These are phyloP conservation scores for Dryobates pubescens DNA, from an alignment of 2,797 vertebrate species.

Conservation along the genomic window DNA sequence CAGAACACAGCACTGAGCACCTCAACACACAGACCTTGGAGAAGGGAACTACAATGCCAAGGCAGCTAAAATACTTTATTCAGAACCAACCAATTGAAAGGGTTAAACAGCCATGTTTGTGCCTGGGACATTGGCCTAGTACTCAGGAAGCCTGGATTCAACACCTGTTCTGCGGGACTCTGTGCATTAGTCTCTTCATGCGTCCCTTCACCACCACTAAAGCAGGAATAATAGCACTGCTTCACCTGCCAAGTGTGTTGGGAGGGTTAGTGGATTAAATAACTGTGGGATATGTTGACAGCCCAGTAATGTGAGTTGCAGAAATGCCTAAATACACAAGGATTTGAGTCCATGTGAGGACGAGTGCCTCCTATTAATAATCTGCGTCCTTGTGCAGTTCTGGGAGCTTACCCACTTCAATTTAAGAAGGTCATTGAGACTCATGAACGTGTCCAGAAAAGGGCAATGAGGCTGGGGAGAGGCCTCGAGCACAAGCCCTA, in stretches of 20 bases:
- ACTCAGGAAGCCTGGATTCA: neutral
- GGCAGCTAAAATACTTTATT: neutral
- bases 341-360: neutral
- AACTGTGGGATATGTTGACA: neutral
- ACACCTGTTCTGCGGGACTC: neutral
- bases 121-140: neutral
- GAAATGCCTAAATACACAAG: neutral
- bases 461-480: too few relatives aligned
- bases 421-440: too few relatives aligned
- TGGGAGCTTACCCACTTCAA: neutral
- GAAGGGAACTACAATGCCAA: neutral
- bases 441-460: too few relatives aligned
- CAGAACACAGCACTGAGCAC: neutral
- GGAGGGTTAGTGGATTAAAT: neutral
- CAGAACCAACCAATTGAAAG: neutral
- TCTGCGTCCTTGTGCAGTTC: neutral
- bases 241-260: neutral
- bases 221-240: neutral
- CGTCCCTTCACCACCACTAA: neutral
- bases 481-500: too few relatives aligned
- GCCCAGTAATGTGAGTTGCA: neutral
- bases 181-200: fast-evolving
- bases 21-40: neutral
- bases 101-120: neutral
- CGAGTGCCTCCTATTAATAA: fast-evolving